A percentile compares a stretch with the other conserved stretches of the same genome.
Evolutionary conservation across 2,888 invertebrate genomes (phyloP).

Genomic region (Apamea epomidion): DNA sequence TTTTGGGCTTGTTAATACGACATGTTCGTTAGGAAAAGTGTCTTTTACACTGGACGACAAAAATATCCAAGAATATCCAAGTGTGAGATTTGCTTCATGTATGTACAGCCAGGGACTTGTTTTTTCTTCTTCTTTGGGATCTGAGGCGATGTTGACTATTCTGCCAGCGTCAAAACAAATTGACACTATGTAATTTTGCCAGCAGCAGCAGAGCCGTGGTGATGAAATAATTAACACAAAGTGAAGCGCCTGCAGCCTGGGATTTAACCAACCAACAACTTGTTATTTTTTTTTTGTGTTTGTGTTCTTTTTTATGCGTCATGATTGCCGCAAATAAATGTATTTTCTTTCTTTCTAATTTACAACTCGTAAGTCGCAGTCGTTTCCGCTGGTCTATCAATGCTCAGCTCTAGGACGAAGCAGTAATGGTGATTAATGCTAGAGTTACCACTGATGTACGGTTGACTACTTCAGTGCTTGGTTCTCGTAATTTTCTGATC

Average conservation of each 20-base stretch:
- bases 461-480: background rate
- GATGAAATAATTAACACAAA: background rate
- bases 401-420: background rate
- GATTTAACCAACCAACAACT: background rate
- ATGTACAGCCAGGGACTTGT: too few species aligned
- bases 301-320: too few species aligned
- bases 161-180: too few species aligned
- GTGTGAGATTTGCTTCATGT: background rate
- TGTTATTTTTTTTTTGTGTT: too few species aligned
- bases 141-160: too few species aligned
- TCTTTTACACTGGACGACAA: conserved; percentile 54
- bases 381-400: background rate
- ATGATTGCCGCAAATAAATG: too few species aligned
- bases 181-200: background rate
- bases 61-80: background rate
- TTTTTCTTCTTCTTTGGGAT: too few species aligned
- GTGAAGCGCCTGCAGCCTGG: background rate
- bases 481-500: conserved; percentile 51
- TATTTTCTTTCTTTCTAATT: too few species aligned
- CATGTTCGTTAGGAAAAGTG: conserved; percentile 36
- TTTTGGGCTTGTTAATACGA: conserved; percentile 56
- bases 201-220: background rate
- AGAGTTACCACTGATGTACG: background rate
- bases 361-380: background rate
- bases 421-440: background rate